Conservation (phyloP, 2,888 invertebrate species). For the Acleris holmiana region DNA sequence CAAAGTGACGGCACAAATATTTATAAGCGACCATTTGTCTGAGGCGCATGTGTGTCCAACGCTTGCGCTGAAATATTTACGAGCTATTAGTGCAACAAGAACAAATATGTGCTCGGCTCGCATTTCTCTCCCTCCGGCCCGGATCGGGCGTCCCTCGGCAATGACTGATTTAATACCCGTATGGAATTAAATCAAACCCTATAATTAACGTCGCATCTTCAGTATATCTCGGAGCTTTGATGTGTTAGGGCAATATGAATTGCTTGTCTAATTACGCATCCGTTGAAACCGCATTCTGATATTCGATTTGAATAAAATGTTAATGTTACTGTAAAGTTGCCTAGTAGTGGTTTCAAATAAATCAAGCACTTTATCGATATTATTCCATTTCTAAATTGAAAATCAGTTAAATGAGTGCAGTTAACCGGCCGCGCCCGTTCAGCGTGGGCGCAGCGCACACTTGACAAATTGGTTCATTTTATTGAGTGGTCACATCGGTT, state of each 20-base stretch:
- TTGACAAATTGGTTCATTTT: conserved; percentile 81
- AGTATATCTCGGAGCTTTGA: conserved; percentile 52
- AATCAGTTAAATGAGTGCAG: conserved; percentile 59
- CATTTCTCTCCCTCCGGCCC: conserved; percentile 49
- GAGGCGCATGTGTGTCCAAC: conserved; percentile 68
- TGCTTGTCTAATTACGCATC: conserved; percentile 36
- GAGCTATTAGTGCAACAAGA: conserved; percentile 78
- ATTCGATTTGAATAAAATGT: conserved; percentile 34
- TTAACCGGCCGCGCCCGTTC: conserved; percentile 60
- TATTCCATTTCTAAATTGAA: conserved; percentile 55
- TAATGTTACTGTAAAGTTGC: conserved; percentile 19
- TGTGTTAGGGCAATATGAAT: conserved; percentile 43
- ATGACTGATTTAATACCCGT: conserved; percentile 73
- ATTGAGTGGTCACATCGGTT: conserved; percentile 74
- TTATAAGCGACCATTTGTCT: conserved; percentile 79
- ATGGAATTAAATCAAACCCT: conserved; percentile 55
- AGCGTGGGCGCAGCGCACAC: conserved; percentile 67
- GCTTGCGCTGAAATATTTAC: conserved; percentile 79
- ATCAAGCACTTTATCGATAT: conserved; percentile 36
- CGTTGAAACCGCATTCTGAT: conserved; percentile 38
- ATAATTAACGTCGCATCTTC: conserved; percentile 58
- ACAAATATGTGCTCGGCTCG: conserved; percentile 57
- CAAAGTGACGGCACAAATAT: conserved; percentile 73
- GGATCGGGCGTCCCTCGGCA: conserved; percentile 62
- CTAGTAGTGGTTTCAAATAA: conserved; percentile 15